phyloP scores from a whole-genome alignment of 2,797 vertebrate species.

The Crax fasciolata region DNA sequence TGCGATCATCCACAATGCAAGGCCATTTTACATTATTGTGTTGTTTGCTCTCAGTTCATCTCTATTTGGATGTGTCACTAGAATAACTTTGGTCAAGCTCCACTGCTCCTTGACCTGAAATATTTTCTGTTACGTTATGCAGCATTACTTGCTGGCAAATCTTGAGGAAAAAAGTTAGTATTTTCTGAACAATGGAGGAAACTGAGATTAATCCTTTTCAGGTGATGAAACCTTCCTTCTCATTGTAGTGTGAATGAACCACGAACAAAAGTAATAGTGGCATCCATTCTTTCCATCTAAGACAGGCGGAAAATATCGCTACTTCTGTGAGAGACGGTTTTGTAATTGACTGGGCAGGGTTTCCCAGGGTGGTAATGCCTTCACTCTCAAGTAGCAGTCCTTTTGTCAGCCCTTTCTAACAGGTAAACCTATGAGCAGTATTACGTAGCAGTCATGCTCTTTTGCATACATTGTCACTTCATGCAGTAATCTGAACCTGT shows the following conservation, averaged over 20 bases:
- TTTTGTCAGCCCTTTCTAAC: not conserved
- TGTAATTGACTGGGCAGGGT: not conserved
- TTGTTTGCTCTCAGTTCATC: not conserved
- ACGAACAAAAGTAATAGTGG: not conserved
- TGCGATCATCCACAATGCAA: not conserved
- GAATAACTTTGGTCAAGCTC: not conserved
- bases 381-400: not conserved
- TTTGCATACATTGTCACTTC: not conserved
- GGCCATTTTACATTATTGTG: not conserved
- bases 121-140: not conserved
- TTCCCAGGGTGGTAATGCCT: not conserved
- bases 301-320: not conserved
- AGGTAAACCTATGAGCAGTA: not conserved
- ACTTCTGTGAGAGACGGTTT: not conserved
- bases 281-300: not conserved
- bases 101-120: not conserved
- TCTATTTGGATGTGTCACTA: not conserved
- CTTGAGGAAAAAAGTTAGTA: not conserved
- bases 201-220: not conserved
- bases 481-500: not conserved
- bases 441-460: not conserved
- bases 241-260: not conserved
- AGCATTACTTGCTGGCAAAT: not conserved
- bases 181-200: not conserved
- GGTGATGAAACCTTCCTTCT: not conserved